Evolutionary conservation across 35 echinoderm and acorn worm species (phyloP), one percentile per base, ranked within the genome.

Genomic region (Lytechinus pictus): DNA sequence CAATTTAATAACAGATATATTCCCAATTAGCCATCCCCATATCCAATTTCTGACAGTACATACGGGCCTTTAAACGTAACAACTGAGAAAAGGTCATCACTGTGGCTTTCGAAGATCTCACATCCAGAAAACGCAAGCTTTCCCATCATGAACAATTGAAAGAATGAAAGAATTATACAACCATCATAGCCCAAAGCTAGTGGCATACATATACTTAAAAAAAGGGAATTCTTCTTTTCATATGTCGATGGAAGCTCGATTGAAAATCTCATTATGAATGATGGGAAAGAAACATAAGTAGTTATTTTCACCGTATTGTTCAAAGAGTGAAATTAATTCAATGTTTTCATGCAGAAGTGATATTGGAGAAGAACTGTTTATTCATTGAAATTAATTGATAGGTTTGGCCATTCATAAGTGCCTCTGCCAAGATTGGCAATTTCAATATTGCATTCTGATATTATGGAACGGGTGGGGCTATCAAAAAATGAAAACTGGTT

Each of bases 1-100:
- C 66, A 79, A 24, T 79, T 79, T 79, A n/a, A 79, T 79, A 79
- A 79, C 66, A 79, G 66, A 79, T 79, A 79, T 79, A 19, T 79
- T 79, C 66, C 66, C 66, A 79, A 79, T 79, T 79, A 79, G 66
- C 66, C 66, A 24, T 79, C 66, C 66, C 66, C 66, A 79, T 79
- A 79, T 79, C 66, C 66, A 79, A 79, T 79, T 79, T 79, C 66
- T 7, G 66, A 79, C 66, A 79, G 56, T 58, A 19, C 66, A 79
- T 79, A 24, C n/a, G 66, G 66, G 66, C n/a, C 66, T 79, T 79
- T 79, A 79, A 79, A 79, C n/a, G 66, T 79, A n/a, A 79, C n/a
- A 79, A 79, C 66, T 79, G 16, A 24, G 16, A 79, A 79, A 79
- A 79, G 66, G 66, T 79, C 66, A 79, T 79, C 66, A 79, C 21